A percentile compares a stretch with the other conserved stretches of the same genome.
Evolutionary conservation across 2,797 vertebrate genomes (phyloP).

Genomic region (Neomorphus geoffroyi): DNA sequence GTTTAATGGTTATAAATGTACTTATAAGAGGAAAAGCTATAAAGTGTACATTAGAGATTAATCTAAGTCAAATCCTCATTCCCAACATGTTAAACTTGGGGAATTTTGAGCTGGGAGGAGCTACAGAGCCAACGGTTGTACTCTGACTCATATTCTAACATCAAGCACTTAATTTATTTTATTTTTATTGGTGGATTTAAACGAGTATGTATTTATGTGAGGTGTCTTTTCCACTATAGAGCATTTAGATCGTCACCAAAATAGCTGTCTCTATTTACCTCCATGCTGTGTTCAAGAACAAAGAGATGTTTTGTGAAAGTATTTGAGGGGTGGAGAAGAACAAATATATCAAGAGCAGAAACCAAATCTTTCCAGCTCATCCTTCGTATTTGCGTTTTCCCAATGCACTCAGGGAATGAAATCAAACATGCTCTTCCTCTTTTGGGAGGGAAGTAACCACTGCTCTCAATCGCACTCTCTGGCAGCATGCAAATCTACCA

Average conservation of each 20-base stretch:
- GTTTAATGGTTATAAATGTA: conserved; percentile 42
- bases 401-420: neutral
- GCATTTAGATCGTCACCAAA: neutral
- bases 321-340: neutral
- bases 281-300: neutral
- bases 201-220: neutral
- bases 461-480: accelerated
- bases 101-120: neutral
- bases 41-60: neutral
- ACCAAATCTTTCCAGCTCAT: neutral
- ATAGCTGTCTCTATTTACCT: neutral
- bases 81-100: neutral
- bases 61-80: neutral
- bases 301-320: neutral
- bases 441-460: neutral
- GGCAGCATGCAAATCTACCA: neutral
- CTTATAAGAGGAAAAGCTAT: conserved; percentile 24
- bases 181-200: neutral
- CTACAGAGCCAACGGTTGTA: neutral
- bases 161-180: neutral
- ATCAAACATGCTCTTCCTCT: neutral
- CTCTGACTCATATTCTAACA: neutral
- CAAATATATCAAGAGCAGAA: neutral
- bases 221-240: neutral
- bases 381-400: neutral